A percentile compares a stretch with the other conserved stretches of the same genome.
These are phyloP conservation scores for Erpornis zantholeuca DNA, from an alignment of 2,113 vertebrate genomes.

Conservation along the genomic window DNA sequence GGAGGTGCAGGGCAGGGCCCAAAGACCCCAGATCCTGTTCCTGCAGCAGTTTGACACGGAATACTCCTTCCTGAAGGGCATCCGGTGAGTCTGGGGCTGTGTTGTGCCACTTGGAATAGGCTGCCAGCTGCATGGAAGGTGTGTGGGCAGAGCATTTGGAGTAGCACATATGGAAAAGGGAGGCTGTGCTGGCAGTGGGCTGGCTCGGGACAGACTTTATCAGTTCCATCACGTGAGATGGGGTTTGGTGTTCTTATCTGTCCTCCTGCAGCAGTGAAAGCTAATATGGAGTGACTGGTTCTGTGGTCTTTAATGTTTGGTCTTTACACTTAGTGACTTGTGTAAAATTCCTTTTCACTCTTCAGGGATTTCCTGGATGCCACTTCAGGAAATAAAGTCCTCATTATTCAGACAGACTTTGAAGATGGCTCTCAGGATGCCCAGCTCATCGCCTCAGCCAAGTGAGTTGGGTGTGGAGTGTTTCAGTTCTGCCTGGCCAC, in stretches of 20 bases:
- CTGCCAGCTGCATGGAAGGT: neutral
- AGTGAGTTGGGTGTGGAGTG: conserved; percentile 69
- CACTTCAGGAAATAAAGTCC: conserved; percentile 71
- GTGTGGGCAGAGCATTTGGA: neutral
- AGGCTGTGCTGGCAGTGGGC: neutral
- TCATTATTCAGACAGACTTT: conserved; percentile 91
- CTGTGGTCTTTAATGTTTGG: neutral
- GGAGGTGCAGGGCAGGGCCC: conserved; percentile 38
- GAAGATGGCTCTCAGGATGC: conserved; percentile 79
- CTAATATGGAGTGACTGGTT: neutral
- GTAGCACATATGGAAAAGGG: neutral
- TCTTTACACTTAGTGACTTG: neutral
- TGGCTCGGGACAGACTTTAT: neutral
- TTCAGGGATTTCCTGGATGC: conserved; percentile 76
- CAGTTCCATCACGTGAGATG: neutral
- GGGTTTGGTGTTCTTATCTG: neutral
- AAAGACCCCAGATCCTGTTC: conserved; percentile 74
- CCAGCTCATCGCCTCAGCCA: conserved; percentile 91
- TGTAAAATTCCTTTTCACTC: neutral
- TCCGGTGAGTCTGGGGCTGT: conserved; percentile 75
- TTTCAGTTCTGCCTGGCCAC: neutral
- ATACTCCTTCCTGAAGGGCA: conserved; percentile 85
- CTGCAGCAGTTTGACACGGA: conserved; percentile 95
- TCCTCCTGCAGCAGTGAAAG: neutral
- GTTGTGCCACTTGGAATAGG: accelerated